These are phyloP conservation scores for Cactoblastis cactorum DNA, from an alignment of 2,888 invertebrate genomes.

Conservation along the genomic window DNA sequence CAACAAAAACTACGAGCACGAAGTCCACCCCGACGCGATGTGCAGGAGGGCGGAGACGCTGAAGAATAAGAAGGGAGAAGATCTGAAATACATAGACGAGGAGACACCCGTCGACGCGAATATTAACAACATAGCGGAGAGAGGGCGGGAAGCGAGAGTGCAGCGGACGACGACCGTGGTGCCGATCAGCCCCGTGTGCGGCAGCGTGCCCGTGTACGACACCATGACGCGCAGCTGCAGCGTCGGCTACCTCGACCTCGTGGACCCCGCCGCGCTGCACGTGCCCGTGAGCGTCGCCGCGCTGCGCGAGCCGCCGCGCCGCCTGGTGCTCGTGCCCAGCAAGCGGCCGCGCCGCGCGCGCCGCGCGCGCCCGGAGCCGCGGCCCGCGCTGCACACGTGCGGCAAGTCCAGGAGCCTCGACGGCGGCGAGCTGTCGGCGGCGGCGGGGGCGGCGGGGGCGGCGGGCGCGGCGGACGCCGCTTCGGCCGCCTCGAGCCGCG, in stretches of 20 bases:
- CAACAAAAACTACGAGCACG: conserved; percentile 62
- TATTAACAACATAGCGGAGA: conserved; percentile 44
- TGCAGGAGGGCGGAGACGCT: conserved; percentile 45
- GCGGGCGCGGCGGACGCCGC: conserved; percentile 24
- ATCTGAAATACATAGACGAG: conserved; percentile 86
- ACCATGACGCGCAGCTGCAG: conserved; percentile 92
- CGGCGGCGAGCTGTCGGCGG: conserved; percentile 87
- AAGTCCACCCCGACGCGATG: conserved; percentile 59
- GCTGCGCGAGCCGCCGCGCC: conserved; percentile 86
- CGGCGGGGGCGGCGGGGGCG: too few relatives aligned
- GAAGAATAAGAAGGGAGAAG: conserved; percentile 73
- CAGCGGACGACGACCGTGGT: conserved; percentile 81
- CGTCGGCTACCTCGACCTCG: conserved; percentile 91
- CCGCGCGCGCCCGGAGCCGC: conserved; percentile 66
- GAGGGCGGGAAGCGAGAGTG: conserved; percentile 42
- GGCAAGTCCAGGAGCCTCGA: conserved; percentile 92
- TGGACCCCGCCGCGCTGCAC: conserved; percentile 86
- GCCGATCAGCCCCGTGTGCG: conserved; percentile 82
- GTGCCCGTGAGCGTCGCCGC: conserved; percentile 86
- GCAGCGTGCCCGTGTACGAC: conserved; percentile 69
- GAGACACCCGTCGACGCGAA: conserved; percentile 67
- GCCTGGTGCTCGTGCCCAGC: conserved; percentile 86
- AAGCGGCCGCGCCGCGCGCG: conserved; percentile 73
- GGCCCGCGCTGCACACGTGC: conserved; percentile 82
- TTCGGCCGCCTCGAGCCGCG: conserved; percentile 40